Conservation (phyloP, 2,888 invertebrate species). For the Clepsis dumicolana region DNA sequence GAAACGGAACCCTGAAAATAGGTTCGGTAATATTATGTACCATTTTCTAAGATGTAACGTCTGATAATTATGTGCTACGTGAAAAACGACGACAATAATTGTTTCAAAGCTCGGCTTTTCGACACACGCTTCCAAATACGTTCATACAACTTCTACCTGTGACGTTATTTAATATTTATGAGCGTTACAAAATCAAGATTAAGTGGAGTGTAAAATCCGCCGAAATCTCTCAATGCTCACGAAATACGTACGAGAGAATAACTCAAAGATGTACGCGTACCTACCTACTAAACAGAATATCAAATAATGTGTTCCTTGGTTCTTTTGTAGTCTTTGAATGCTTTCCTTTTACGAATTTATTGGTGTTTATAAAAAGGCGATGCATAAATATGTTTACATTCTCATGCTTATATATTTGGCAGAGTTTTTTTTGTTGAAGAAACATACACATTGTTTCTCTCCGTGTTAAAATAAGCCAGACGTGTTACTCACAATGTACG, state of each 20-base stretch:
- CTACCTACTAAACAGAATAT: conserved; percentile 20
- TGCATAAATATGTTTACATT: neutral
- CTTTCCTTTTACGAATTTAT: neutral
- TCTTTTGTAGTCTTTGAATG: conserved; percentile 1
- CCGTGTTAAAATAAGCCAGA: no score
- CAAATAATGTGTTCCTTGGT: conserved; percentile 8
- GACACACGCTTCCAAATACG: neutral
- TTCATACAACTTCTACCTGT: neutral
- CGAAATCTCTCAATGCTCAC: conserved; percentile 18
- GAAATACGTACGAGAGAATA: neutral
- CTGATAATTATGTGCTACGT: no score
- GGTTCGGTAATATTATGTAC: no score
- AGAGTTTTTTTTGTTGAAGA: neutral
- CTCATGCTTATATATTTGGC: neutral
- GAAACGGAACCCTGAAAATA: no score
- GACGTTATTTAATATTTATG: conserved; percentile 29
- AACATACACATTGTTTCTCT: no score
- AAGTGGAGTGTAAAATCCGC: conserved; percentile 25
- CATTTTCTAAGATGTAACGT: no score
- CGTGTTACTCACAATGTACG: no score
- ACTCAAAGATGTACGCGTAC: neutral
- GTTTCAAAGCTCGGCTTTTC: neutral
- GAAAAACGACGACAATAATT: no score
- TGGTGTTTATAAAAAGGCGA: neutral
- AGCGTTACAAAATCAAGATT: conserved; percentile 23